These are phyloP conservation scores for Corythucha ciliata DNA, from an alignment of 2,888 invertebrate genomes.

Conservation along the genomic window DNA sequence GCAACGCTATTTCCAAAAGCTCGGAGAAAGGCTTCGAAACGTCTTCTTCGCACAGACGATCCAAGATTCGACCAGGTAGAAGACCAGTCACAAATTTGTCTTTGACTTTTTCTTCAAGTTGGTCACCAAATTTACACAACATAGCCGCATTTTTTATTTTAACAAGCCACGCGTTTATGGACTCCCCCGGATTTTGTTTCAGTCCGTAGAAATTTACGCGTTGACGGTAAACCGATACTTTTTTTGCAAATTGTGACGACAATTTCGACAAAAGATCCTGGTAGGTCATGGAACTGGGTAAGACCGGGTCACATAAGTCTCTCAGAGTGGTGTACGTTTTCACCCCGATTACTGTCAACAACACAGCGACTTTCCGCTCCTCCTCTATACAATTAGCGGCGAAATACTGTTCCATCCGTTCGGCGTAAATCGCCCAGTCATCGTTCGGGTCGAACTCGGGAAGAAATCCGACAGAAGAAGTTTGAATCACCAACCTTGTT, in stretches of 20 bases:
- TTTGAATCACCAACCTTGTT: no score
- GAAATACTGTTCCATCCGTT: no score
- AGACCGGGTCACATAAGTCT: conserved; percentile 8
- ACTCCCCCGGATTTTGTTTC: background rate
- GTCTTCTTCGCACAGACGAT: conserved; percentile 12
- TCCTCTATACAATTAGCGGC: no score
- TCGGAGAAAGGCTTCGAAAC: background rate
- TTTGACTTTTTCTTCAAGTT: background rate
- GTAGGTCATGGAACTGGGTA: background rate
- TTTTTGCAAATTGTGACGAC: conserved; percentile 1
- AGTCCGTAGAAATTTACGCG: background rate
- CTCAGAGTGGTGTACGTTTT: no score
- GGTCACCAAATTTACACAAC: conserved; percentile 4
- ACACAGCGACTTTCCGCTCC: no score
- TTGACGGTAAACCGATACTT: conserved; percentile 2
- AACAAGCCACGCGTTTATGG: background rate
- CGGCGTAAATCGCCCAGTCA: no score
- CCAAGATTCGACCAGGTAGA: conserved; percentile 1
- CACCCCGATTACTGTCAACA: no score
- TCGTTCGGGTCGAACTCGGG: no score
- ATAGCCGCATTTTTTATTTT: background rate
- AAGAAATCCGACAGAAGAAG: no score
- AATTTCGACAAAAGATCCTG: background rate
- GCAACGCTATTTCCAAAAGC: background rate
- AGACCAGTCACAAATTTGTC: conserved; percentile 6